Evolutionary conservation across 1,140 invertebrate species (phyloP).

Genomic region (Trichonephila clavata): DNA sequence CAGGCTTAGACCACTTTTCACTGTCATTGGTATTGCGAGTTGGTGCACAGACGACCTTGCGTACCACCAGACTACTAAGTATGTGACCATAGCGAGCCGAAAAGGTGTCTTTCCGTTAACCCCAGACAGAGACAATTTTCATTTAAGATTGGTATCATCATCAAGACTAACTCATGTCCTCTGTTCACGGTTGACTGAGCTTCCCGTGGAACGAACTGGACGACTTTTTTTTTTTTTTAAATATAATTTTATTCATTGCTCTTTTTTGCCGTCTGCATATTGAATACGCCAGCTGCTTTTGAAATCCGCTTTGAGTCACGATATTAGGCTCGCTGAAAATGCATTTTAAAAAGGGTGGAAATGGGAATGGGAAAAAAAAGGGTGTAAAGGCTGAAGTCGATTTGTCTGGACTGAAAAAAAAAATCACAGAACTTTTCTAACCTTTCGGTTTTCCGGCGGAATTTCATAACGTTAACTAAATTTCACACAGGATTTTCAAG

Average conservation of each 20-base stretch:
- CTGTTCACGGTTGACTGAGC: slow-evolving; percentile 18
- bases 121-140: slow-evolving; percentile 12
- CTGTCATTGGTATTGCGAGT: not conserved
- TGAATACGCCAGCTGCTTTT: slow-evolving; percentile 1
- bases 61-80: not conserved
- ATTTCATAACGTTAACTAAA: too few species aligned
- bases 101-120: slow-evolving; percentile 27
- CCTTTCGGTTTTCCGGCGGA: too few species aligned
- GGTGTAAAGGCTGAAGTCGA: too few species aligned
- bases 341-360: too few species aligned
- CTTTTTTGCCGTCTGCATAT: slow-evolving; percentile 1
- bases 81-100: not conserved
- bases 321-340: too few species aligned
- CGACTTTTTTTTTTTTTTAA: not conserved
- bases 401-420: too few species aligned
- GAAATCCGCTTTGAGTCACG: not conserved
- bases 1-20: not conserved
- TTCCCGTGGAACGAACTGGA: slow-evolving; percentile 8
- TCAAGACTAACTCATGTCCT: not conserved
- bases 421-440: too few species aligned
- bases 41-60: slow-evolving; percentile 1
- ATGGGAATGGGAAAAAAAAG: too few species aligned
- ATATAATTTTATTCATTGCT: not conserved
- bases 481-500: too few species aligned
- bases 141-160: slow-evolving; percentile 21